A percentile compares a stretch with the other conserved stretches of the same genome.
These are phyloP conservation scores for Scaptomyza parva DNA, from an alignment of 2,888 invertebrate species.

Conservation along the genomic window DNA sequence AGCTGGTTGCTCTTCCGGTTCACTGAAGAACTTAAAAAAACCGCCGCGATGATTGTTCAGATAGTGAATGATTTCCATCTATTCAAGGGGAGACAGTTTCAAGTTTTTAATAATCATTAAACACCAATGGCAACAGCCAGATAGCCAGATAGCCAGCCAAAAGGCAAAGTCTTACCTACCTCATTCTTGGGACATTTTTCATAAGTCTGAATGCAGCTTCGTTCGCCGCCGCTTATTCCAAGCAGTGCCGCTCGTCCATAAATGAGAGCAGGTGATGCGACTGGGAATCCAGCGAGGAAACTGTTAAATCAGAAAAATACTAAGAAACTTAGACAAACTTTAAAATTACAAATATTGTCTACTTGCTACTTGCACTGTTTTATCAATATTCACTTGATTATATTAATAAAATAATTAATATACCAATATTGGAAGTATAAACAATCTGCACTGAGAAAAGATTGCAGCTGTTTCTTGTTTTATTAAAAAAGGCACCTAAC, in stretches of 20 bases:
- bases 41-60: constrained; percentile 94
- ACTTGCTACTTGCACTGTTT: too few relatives aligned
- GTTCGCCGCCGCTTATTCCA: constrained; percentile 87
- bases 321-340: background rate
- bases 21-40: constrained; percentile 91
- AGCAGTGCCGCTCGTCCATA: constrained; percentile 91
- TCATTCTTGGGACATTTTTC: constrained; percentile 90
- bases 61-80: constrained; percentile 90
- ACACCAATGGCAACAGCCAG: constrained; percentile 9
- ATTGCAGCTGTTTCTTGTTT: too few relatives aligned
- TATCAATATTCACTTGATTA: too few relatives aligned
- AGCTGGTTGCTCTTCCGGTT: constrained; percentile 83
- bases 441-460: too few relatives aligned
- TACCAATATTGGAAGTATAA: too few relatives aligned
- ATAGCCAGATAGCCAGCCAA: background rate
- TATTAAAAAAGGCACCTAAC: too few relatives aligned
- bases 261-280: constrained; percentile 87
- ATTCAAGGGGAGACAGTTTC: constrained; percentile 55
- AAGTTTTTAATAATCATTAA: constrained; percentile 43
- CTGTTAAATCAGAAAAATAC: constrained; percentile 43
- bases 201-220: constrained; percentile 86
- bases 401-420: too few relatives aligned
- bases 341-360: background rate
- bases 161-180: constrained; percentile 56
- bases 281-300: constrained; percentile 83